Evolutionary conservation across 2,888 invertebrate genomes (phyloP).

Genomic region (Cerastis leucographa): DNA sequence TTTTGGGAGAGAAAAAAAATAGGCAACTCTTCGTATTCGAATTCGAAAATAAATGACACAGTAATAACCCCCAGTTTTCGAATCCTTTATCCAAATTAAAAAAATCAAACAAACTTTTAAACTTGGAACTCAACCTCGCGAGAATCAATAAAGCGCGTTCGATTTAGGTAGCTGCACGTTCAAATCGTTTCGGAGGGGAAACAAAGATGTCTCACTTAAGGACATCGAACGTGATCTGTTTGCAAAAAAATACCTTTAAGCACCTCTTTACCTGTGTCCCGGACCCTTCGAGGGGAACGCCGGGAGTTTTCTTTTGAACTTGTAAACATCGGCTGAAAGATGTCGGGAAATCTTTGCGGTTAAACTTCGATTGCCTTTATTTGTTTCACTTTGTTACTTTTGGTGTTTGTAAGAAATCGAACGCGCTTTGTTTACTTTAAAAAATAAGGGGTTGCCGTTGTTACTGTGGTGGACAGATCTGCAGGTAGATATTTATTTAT

Average conservation of each 20-base stretch:
- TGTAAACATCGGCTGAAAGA: conserved; percentile 86
- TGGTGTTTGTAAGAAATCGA: conserved; percentile 70
- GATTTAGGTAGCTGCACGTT: conserved; percentile 78
- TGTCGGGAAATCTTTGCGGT: conserved; percentile 84
- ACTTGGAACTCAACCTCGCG: conserved; percentile 45
- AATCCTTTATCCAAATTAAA: conserved; percentile 33
- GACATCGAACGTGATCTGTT: conserved; percentile 89
- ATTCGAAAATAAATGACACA: background rate
- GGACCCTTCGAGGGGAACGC: conserved; percentile 73
- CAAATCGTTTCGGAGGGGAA: conserved; percentile 81
- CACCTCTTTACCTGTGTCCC: conserved; percentile 82
- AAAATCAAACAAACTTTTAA: conserved; percentile 43
- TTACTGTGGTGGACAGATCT: background rate
- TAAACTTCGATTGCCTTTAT: conserved; percentile 81
- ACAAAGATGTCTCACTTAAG: conserved; percentile 89
- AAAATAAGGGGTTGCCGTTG: background rate
- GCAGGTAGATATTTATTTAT: background rate
- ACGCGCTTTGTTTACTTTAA: conserved; percentile 59
- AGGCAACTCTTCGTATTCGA: background rate
- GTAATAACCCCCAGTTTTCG: conserved; percentile 15
- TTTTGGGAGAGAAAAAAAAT: background rate
- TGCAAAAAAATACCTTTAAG: conserved; percentile 87
- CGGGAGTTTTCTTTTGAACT: conserved; percentile 80
- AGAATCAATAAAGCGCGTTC: conserved; percentile 84
- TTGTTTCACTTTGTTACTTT: conserved; percentile 75